A percentile compares a stretch with the other conserved stretches of the same genome.
These are phyloP conservation scores for Cynodonichthys magdalenae DNA, from an alignment of 2,797 vertebrate genomes.

Conservation along the genomic window DNA sequence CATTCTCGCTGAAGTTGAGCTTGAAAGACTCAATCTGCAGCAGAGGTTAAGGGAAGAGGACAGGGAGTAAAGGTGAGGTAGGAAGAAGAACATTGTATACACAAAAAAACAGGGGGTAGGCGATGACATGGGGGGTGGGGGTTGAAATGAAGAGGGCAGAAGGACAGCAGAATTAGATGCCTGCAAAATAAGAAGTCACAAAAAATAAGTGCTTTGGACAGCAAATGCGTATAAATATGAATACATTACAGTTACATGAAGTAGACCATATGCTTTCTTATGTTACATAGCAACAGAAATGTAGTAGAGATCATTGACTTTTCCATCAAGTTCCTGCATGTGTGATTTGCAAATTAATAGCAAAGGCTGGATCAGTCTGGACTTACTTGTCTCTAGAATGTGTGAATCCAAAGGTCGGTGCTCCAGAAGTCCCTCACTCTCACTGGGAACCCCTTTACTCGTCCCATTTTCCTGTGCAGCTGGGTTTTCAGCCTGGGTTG, in stretches of 20 bases:
- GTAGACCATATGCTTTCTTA: too few species aligned
- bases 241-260: too few species aligned
- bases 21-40: conserved; percentile 96
- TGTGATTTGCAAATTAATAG: background rate
- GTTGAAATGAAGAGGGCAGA: conserved; percentile 78
- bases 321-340: background rate
- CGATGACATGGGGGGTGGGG: conserved; percentile 45
- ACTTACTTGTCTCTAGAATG: conserved; percentile 98
- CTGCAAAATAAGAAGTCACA: conserved; percentile 96
- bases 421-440: conserved; percentile 85
- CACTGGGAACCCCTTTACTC: conserved; percentile 80
- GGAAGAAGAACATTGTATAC: conserved; percentile 55
- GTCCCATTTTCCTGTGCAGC: conserved; percentile 86
- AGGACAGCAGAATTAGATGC: conserved; percentile 96
- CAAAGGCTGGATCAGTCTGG: background rate
- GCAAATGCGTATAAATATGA: too few species aligned
- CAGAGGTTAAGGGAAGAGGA: conserved; percentile 74
- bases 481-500: conserved; percentile 62
- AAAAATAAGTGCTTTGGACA: too few species aligned
- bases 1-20: conserved; percentile 91
- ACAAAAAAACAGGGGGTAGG: conserved; percentile 55
- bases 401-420: conserved; percentile 87
- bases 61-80: conserved; percentile 20
- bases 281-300: too few species aligned
- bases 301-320: too few species aligned